phyloP scores from a whole-genome alignment of 2,888 invertebrate species.

The Polydesmus complanatus region DNA sequence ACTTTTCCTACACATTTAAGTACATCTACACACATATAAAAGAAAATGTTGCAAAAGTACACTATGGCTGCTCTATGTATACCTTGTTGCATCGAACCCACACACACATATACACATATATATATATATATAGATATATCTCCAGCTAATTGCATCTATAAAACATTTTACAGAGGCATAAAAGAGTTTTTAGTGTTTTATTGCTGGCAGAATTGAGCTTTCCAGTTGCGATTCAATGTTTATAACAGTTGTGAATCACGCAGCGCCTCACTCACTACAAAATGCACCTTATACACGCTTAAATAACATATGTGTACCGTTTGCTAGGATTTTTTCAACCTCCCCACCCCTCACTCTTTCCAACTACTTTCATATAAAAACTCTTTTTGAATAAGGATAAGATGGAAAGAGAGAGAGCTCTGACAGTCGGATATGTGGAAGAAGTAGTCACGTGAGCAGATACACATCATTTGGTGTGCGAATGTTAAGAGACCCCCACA shows the following conservation, averaged over 20 bases:
- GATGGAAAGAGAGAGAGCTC: too few species aligned
- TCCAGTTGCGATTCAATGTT: conserved; percentile 9
- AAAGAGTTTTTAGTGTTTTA: conserved; percentile 19
- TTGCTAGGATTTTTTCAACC: neutral
- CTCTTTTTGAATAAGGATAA: too few species aligned
- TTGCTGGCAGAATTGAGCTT: conserved; percentile 17
- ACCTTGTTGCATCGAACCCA: conserved; percentile 12
- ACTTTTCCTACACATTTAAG: neutral
- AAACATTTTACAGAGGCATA: conserved; percentile 20
- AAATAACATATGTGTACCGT: neutral
- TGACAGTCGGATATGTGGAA: too few species aligned
- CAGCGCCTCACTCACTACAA: neutral
- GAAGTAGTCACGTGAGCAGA: too few species aligned
- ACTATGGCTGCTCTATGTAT: neutral
- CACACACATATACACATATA: conserved; percentile 9
- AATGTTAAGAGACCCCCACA: too few species aligned
- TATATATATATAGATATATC: conserved; percentile 8
- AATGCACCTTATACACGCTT: neutral
- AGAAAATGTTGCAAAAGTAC: neutral
- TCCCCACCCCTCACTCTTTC: neutral
- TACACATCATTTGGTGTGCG: neutral
- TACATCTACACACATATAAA: neutral
- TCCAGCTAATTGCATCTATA: conserved; percentile 18
- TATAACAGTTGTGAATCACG: conserved; percentile 12
- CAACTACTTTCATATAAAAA: neutral